These are phyloP conservation scores for Kryptopterus vitreolus DNA, from an alignment of 2,797 vertebrate species.

Conservation along the genomic window DNA sequence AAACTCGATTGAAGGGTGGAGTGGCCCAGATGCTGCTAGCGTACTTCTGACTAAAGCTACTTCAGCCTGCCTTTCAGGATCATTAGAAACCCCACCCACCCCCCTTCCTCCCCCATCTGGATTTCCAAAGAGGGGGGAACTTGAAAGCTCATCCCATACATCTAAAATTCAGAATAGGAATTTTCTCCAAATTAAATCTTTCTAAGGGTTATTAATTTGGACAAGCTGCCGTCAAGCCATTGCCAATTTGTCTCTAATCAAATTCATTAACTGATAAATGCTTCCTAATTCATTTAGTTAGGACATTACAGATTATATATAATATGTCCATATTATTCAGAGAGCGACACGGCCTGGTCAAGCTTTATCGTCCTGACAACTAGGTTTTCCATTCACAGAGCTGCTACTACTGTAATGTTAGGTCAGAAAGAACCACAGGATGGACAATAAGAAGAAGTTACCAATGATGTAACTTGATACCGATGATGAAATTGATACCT, in stretches of 20 bases:
- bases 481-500: neutral
- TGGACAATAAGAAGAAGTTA: neutral
- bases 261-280: too few species aligned
- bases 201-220: constrained; percentile 64
- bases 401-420: constrained; percentile 30
- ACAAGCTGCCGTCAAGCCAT: constrained; percentile 51
- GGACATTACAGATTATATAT: too few species aligned
- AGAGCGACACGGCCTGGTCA: neutral
- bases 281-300: neutral
- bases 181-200: constrained; percentile 48
- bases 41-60: constrained; percentile 15
- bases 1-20: constrained; percentile 37
- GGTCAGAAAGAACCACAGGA: neutral
- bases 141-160: constrained; percentile 19
- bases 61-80: constrained; percentile 19
- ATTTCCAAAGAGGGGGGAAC: neutral
- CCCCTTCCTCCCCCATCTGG: too few species aligned
- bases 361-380: constrained; percentile 39
- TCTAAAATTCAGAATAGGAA: constrained; percentile 60
- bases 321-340: neutral
- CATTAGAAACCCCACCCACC: too few species aligned
- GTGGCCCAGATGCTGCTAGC: constrained; percentile 20
- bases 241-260: constrained; percentile 15
- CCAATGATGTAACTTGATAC: too few species aligned
- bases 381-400: constrained; percentile 46